phyloP scores from a whole-genome alignment of 2,113 vertebrate genomes.

The Ondatra zibethicus region DNA sequence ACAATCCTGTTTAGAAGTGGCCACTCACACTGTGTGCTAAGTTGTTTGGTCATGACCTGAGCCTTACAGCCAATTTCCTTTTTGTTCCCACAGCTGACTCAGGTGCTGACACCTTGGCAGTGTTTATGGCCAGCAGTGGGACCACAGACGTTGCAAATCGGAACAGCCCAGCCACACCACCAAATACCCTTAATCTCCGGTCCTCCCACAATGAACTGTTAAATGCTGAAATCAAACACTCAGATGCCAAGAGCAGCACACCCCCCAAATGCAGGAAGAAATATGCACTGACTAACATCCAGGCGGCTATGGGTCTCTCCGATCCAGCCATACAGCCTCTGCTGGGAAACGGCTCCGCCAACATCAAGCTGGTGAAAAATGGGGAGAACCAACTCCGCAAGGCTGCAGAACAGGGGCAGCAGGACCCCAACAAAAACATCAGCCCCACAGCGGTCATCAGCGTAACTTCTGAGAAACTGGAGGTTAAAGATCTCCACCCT shows the following conservation, averaged over 20 bases:
- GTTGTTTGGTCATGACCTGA: not conserved
- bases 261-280: constrained; percentile 96
- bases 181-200: constrained; percentile 94
- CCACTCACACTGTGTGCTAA: accelerated
- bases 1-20: constrained; percentile 17
- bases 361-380: constrained; percentile 97
- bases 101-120: constrained; percentile 89
- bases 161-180: constrained; percentile 88
- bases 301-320: constrained; percentile 93
- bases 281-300: constrained; percentile 93
- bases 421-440: constrained; percentile 93
- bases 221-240: constrained; percentile 93
- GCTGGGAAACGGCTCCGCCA: constrained; percentile 91
- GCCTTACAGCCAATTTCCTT: constrained; percentile 41
- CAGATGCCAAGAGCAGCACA: constrained; percentile 90
- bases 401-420: constrained; percentile 91
- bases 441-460: constrained; percentile 82
- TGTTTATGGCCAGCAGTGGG: constrained; percentile 93
- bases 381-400: constrained; percentile 98
- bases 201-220: constrained; percentile 97
- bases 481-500: constrained; percentile 89
- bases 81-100: constrained; percentile 85
- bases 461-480: constrained; percentile 92
- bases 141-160: constrained; percentile 91
- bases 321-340: constrained; percentile 89